Conservation (phyloP, 2,113 vertebrate genomes). For the Abramis brama region DNA sequence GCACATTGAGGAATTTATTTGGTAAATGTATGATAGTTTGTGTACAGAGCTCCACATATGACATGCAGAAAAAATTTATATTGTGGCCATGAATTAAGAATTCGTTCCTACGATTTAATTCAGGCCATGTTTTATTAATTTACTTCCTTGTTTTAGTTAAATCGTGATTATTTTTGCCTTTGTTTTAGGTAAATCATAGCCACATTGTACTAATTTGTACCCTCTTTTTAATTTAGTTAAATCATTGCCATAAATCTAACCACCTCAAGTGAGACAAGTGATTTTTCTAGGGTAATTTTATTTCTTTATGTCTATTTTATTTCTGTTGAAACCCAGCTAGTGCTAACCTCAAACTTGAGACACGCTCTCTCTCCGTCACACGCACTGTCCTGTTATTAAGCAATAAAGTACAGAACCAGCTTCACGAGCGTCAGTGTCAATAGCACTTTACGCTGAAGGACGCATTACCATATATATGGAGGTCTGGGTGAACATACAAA, state of each 20-base stretch:
- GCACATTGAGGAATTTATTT: background rate
- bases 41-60: background rate
- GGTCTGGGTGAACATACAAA: conserved; percentile 7
- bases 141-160: background rate
- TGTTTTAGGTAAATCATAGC: background rate
- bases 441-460: background rate
- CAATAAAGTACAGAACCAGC: conserved; percentile 8
- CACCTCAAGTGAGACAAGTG: background rate
- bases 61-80: background rate
- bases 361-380: background rate
- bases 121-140: background rate
- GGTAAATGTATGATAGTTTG: background rate
- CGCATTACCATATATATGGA: conserved; percentile 28
- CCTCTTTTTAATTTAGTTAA: background rate
- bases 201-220: background rate
- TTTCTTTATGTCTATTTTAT: no score
- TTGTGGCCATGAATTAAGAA: background rate
- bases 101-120: background rate
- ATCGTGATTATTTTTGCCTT: background rate
- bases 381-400: conserved; percentile 1
- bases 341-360: background rate
- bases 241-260: background rate
- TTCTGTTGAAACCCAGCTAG: background rate
- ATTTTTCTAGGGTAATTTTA: background rate
- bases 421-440: conserved; percentile 1